Base-by-base conservation (phyloP, 2,888 invertebrate species). In the Cantharis nigra region DNA sequence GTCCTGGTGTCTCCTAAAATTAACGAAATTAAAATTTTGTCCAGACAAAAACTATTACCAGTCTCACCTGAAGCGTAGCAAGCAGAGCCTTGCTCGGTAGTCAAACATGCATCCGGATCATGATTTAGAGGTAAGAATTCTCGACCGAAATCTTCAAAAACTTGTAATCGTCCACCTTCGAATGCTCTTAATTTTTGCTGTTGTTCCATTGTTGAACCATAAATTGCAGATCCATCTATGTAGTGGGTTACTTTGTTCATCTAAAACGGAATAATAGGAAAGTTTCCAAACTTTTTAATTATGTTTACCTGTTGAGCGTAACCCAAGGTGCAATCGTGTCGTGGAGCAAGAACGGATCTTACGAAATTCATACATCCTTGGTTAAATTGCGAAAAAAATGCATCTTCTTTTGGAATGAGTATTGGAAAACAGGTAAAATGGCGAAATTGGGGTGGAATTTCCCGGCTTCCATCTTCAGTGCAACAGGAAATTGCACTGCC, bases 201-300 rank as follows among this genome's bases (percentile, higher is more conserved):
- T 75, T 92, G 91, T 71, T 91, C 90, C 0, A 89, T 85, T 49
- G 91, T 91, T 9, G 93, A 94, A 0, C 96, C 95, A 83, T 96
- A 96, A 0, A 95, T 90, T 5, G 92, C 91, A 0, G 96, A 96
- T 0, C 92, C 92, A 84, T 96, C 96, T 3, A 93, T 85, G 81
- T 90, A 94, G 81, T 95, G 94, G 0, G 94, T 92, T 0, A 94
- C 92, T 81, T 95, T 93, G 85, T 94, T 94, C 93, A 94, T 93
- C 92, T 94, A 86, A 30, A 85, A 74, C 10, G 64, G 20, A 13
- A 18, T 28, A 10, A 49, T 26, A 9, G 18, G 11, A 10, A 49
- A 9, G 7, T 20, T 71, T 30, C 13, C 23, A 9, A 26, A 23
- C 1, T 20, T 62, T 16, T 67, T 26, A 26, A 9, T 69, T 75